Conservation (phyloP, 1,140 invertebrate species). For the Aplysia californica region DNA sequence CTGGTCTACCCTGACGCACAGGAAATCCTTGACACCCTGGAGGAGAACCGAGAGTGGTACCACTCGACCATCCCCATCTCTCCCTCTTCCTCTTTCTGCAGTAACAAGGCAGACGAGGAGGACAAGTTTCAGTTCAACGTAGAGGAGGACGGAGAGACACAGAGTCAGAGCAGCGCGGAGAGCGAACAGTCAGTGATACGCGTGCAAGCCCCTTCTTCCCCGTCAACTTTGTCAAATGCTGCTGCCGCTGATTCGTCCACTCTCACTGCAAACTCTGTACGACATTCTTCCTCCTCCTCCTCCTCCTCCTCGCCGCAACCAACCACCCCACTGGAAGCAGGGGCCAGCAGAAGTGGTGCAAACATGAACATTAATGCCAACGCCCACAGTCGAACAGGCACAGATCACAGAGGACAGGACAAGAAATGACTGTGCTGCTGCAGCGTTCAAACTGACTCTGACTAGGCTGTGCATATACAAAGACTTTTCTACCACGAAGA, state of each 20-base stretch:
- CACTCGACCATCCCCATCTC: conserved; percentile 76
- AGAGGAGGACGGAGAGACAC: conserved; percentile 47
- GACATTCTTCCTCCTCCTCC: neutral
- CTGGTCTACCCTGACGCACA: conserved; percentile 98
- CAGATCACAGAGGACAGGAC: conserved; percentile 1
- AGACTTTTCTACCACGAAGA: too few relatives aligned
- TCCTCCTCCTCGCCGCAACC: too few relatives aligned
- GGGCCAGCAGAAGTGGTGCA: too few relatives aligned
- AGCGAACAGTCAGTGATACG: conserved; percentile 31
- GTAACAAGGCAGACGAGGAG: conserved; percentile 49
- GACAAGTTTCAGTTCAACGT: conserved; percentile 59
- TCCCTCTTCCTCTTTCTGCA: conserved; percentile 66
- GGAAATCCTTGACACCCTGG: conserved; percentile 95
- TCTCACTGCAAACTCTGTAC: neutral
- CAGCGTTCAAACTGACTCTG: too few relatives aligned
- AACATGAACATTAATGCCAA: neutral
- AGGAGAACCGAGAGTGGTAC: conserved; percentile 99
- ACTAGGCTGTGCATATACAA: too few relatives aligned
- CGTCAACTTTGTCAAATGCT: neutral
- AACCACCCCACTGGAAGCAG: too few relatives aligned
- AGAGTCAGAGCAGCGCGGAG: conserved; percentile 21
- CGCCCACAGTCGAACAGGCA: neutral
- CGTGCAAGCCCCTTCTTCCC: neutral
- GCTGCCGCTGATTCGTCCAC: neutral
- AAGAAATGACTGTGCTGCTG: conserved; percentile 28